These are phyloP conservation scores for Argyresthia albistria DNA, from an alignment of 2,888 invertebrate genomes.

Conservation along the genomic window DNA sequence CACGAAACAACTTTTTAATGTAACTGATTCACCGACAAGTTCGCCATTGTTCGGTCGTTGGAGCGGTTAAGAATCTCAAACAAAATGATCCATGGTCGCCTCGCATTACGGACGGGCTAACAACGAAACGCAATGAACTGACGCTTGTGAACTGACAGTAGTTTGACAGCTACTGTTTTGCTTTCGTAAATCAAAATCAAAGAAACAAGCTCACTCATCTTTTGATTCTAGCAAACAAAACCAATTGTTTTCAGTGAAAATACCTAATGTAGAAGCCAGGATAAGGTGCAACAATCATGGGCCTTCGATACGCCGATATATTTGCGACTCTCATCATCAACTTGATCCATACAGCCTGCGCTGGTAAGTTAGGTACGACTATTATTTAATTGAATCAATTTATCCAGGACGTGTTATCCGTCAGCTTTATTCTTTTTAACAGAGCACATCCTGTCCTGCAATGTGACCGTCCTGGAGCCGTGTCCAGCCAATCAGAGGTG, in stretches of 20 bases:
- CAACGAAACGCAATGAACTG: too few relatives aligned
- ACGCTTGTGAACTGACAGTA: not conserved
- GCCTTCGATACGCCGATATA: conserved; percentile 34
- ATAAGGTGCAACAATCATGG: conserved; percentile 28
- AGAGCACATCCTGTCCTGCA: conserved; percentile 64
- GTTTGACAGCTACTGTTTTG: conserved; percentile 33
- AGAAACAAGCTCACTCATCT: not conserved
- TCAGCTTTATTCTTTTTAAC: conserved; percentile 61
- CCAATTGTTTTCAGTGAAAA: conserved; percentile 19
- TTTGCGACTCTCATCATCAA: conserved; percentile 41
- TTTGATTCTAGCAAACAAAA: conserved; percentile 22
- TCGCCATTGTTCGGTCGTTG: too few relatives aligned
- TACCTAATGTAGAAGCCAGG: conserved; percentile 47
- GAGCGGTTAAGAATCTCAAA: too few relatives aligned
- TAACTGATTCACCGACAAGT: too few relatives aligned
- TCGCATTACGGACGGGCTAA: too few relatives aligned
- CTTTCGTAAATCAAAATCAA: conserved; percentile 7
- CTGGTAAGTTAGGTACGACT: conserved; percentile 59
- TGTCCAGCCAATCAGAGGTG: conserved; percentile 46
- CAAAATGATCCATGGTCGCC: too few relatives aligned
- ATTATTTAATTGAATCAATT: conserved; percentile 72
- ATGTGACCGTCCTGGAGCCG: conserved; percentile 30
- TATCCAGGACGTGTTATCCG: conserved; percentile 40
- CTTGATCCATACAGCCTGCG: conserved; percentile 39
- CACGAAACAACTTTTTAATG: too few relatives aligned